Base-by-base conservation (phyloP, 2,797 vertebrate species). In the Pipistrellus pipistrellus region DNA sequence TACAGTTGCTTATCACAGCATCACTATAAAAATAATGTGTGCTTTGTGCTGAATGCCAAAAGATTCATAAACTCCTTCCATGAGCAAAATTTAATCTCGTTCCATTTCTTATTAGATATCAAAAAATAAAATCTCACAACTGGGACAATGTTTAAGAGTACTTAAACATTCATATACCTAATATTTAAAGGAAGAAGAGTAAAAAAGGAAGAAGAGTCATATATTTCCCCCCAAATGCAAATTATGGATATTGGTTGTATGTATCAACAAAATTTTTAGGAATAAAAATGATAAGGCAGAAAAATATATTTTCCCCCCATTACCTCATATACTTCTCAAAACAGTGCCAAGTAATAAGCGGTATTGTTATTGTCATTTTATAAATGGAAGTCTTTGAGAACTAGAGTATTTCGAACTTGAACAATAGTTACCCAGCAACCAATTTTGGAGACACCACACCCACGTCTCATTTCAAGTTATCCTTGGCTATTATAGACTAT, bases 1-100 rank as follows among this genome's bases (percentile, higher is more conserved):
- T 88, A 57, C 8, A 88, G 85, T 35, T 85, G 48, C 8, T 78
- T 57, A 85, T 17, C 17, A 55, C 17, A 85, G 25, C 38, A 68
- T 32, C 23, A n/a, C 30, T 62, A 23, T 35, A 25, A 38, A 55
- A 81, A 76, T 91, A 69, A n/a, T 6, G 48, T 72, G 77, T 20
- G 8, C 18, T 88, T 76, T 41, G 15, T 59, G 62, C 57, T 66
- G 25, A 90, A 75, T 64, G 81, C 21, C 30, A 62, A 73, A 91
- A 90, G 6, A 46, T 30, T 88, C 53, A 88, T 21, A 87, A 64
- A 82, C 25, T 71, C 35, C 14, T 62, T 90, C 32, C 25, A 41
- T 14, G 35, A 82, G 17, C 15, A 94, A 88, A 77, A 93, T 88
- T 62, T 73, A 91, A 69, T 69, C 32, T 41, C 64, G 9, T 57